Conservation (phyloP, 1,140 invertebrate species). For the Amphibalanus amphitrite region DNA sequence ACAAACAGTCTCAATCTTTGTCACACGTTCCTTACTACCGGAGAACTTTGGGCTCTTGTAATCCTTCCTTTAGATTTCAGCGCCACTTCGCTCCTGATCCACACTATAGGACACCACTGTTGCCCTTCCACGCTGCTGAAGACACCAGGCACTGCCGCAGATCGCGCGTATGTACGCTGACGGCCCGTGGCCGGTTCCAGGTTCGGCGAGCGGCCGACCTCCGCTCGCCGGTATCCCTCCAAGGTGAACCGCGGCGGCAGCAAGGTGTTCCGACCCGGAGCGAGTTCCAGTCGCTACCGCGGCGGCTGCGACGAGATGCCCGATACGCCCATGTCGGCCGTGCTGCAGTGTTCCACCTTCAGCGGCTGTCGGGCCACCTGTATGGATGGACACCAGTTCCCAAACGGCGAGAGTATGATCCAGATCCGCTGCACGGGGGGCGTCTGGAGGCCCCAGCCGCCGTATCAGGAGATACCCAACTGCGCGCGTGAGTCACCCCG, state of each 20-base stretch:
- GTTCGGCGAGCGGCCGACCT: neutral
- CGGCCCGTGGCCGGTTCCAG: no score
- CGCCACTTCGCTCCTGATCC: no score
- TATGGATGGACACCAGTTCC: constrained; percentile 40
- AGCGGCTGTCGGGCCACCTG: constrained; percentile 45
- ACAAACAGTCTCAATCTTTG: no score
- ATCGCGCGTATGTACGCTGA: no score
- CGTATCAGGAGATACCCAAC: constrained; percentile 39
- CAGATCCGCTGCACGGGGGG: constrained; percentile 43
- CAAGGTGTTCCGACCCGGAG: neutral
- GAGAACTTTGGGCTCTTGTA: no score
- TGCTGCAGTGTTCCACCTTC: constrained; percentile 15
- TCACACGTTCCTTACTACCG: no score
- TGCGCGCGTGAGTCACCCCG: constrained; percentile 37
- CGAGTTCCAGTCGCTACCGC: neutral
- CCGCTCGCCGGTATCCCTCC: neutral
- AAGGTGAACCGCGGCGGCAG: neutral
- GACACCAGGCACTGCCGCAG: no score
- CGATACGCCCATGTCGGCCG: constrained; percentile 10
- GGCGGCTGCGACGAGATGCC: constrained; percentile 14
- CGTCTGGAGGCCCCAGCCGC: constrained; percentile 39
- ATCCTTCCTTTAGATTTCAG: no score
- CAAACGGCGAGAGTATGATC: constrained; percentile 40
- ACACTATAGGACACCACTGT: no score
- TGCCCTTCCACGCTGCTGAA: no score